Conservation (phyloP, 2,113 vertebrate genomes). For the Atherinomorus stipes region DNA sequence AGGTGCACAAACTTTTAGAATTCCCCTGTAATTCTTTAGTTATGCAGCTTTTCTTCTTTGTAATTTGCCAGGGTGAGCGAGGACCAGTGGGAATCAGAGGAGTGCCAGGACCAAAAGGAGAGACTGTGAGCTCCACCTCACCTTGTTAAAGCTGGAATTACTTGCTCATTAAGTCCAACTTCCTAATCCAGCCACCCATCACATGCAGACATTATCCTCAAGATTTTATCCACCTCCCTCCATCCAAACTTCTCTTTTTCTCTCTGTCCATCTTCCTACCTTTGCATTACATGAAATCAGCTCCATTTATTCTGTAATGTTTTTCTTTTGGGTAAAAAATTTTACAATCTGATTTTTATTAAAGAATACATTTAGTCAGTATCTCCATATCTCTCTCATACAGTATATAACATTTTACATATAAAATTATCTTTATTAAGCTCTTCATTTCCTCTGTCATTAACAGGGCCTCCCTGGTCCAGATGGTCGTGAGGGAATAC, state of each 20-base stretch:
- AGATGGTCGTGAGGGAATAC: slow-evolving; percentile 93
- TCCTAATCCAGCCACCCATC: background rate
- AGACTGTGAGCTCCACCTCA: slow-evolving; percentile 84
- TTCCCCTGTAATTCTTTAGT: background rate
- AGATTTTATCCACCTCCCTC: background rate
- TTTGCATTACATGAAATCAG: background rate
- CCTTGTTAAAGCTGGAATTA: background rate
- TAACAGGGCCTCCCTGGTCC: slow-evolving; percentile 92
- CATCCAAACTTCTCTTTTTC: background rate
- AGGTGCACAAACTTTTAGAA: too few relatives aligned
- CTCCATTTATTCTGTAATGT: background rate
- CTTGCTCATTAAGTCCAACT: background rate
- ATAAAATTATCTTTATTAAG: background rate
- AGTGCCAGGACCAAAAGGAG: slow-evolving; percentile 92
- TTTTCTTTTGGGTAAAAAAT: too few relatives aligned
- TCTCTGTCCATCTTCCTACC: background rate
- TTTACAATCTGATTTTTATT: background rate
- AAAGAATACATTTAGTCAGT: background rate
- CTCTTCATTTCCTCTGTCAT: background rate
- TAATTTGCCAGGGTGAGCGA: slow-evolving; percentile 81
- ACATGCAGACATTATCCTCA: background rate
- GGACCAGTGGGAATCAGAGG: slow-evolving; percentile 91
- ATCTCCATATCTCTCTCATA: too few relatives aligned
- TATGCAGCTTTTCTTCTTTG: background rate
- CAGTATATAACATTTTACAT: too few relatives aligned